Base-by-base conservation (phyloP, 2,113 vertebrate species). In the Syngnathus scovelli region DNA sequence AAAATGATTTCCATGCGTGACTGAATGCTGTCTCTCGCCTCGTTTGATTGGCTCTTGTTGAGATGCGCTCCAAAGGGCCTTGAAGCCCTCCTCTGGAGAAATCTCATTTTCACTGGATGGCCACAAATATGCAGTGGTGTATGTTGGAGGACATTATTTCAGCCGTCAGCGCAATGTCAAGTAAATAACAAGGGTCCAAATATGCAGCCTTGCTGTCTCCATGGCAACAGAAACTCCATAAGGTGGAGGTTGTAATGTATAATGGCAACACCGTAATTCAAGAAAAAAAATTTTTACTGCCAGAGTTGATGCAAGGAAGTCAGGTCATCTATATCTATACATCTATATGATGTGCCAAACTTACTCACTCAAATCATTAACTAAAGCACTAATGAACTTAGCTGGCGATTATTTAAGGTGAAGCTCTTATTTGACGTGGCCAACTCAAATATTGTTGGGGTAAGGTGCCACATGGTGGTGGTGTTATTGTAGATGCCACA, bases 101-200 rank as follows among this genome's bases (percentile, higher is more conserved):
- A 62, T 62, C 41, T 62, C n/a, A 62, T 62, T 46, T 62, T 23
- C 41, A 62, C 12, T 43, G 12, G n/a, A 44, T 43, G 39, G 39
- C 5, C 33, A 21, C 41, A 62, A 27, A 62, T 15, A 41, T 27
- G 39, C 27, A 23, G 21, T 41, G 6, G 12, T 7, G 41, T 21
- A 27, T 44, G 61, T 44, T 43, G 39, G 37, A 43, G 19, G n/a
- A 7, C n/a, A 15, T 58, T 27, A 33, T 56, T 33, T 56, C 23
- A 27, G 12, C 54, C 5, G 54, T 56, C 23, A 56, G 54, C 27
- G 33, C 54, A 56, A 56, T 33, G 33, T 56, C 23, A 16, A 33
- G 54, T 56, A 36, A 55, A 58, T 16, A 58, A 55, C 52, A 55
- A 55, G 55, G 55, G 55, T 58, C 55, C 55, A 58, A 58, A 58